Evolutionary conservation across 1,140 invertebrate genomes (phyloP), one percentile per base, ranked within the genome.

Genomic region (Pachyrhynchus sulphureomaculatus): DNA sequence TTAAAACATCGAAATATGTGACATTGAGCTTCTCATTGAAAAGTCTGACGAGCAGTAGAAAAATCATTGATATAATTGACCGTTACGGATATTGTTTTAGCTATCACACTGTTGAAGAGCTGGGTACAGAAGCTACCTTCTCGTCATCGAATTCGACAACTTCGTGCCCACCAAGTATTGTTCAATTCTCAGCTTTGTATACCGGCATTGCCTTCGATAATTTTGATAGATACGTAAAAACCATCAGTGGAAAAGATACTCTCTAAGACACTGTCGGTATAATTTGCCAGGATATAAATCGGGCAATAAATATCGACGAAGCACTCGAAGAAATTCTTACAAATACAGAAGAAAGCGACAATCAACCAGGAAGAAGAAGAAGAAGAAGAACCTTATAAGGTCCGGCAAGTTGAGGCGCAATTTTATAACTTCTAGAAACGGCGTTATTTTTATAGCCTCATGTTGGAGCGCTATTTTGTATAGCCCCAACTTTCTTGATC

Each of bases 181-280:
- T 5, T 49, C 13, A 12, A 32, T 17, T 6, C 17, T n/a, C 51
- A 20, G 54, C 65, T 24, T 37, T 67, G 10, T 60, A 18, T 20
- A 77, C 75, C 24, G 64, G 70, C 36, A 51, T 79, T 21, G 79
- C 76, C 0, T 80, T 67, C 49, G 76, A 80, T 61, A 80, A 78
- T 67, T 78, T 68, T 60, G 75, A 78, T 66, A 57, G 78, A 18
- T 78, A 72, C 52, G 77, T 76, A n/a, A 76, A 81, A 44, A 80
- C 77, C 21, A 18, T 62, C 4, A 72, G 57, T 66, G 77, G 76
- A 21, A 76, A 75, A 67, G 76, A 75, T 17, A 80, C 76, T 57
- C n/a, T n/a, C n/a, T n/a, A n/a, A n/a, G n/a, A n/a, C n/a, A n/a
- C n/a, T n/a, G n/a, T n/a, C n/a, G n/a, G 41, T 80, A 1, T 81